Percentiles rank a stretch among this genome's conserved stretches.
Evolutionary conservation across 1,140 invertebrate genomes (phyloP).

Genomic region (Melitaea cinxia): DNA sequence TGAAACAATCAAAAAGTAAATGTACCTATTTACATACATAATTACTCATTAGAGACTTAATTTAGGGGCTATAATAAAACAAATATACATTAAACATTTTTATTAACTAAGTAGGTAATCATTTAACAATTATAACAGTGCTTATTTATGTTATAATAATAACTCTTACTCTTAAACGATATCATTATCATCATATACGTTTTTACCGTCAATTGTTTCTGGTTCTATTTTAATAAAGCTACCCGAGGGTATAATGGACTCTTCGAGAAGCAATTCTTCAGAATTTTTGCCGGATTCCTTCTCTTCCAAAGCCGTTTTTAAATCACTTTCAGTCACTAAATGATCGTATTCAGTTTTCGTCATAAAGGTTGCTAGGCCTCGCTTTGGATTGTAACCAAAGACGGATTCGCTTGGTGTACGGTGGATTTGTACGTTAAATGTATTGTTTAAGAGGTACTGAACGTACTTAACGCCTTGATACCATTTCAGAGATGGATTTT

Average conservation of each 20-base stretch:
- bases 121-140: no score
- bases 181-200: slow-evolving; percentile 18
- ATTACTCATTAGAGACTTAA: no score
- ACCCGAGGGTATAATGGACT: slow-evolving; percentile 44
- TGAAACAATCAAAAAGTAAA: no score
- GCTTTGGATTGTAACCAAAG: slow-evolving; percentile 46
- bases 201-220: slow-evolving; percentile 23
- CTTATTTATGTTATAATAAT: no score
- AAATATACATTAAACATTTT: no score
- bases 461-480: slow-evolving; percentile 52
- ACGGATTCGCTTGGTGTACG: slow-evolving; percentile 48
- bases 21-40: no score
- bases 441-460: slow-evolving; percentile 52
- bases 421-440: slow-evolving; percentile 42
- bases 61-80: no score
- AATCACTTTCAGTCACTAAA: slow-evolving; percentile 46
- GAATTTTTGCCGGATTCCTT: slow-evolving; percentile 37
- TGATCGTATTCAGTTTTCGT: slow-evolving; percentile 38
- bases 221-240: slow-evolving; percentile 52
- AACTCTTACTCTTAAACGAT: no score
- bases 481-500: slow-evolving; percentile 45
- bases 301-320: slow-evolving; percentile 41
- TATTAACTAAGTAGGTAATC: no score
- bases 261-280: slow-evolving; percentile 43
- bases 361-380: slow-evolving; percentile 46